phyloP scores from a whole-genome alignment of 2,113 vertebrate species.

The Penelope pileata region DNA sequence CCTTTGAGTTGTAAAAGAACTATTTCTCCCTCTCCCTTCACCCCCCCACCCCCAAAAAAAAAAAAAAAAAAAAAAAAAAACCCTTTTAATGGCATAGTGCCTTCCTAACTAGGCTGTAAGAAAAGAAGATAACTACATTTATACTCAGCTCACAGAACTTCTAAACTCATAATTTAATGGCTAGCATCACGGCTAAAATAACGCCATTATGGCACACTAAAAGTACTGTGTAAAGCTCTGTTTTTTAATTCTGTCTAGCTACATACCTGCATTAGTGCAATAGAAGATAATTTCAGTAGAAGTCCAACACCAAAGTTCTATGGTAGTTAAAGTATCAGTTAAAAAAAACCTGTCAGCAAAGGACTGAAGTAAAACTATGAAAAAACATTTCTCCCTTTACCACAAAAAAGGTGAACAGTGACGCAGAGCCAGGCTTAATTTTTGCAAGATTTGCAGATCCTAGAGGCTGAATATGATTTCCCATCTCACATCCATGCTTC shows the following conservation, averaged over 20 bases:
- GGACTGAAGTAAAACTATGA: neutral
- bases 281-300: neutral
- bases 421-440: neutral
- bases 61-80: too few species aligned
- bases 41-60: too few species aligned
- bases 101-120: neutral
- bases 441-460: neutral
- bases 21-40: neutral
- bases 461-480: neutral
- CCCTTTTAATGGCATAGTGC: neutral
- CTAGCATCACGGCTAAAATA: neutral
- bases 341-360: neutral
- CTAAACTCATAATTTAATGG: neutral
- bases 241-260: neutral
- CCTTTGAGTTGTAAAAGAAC: neutral
- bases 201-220: neutral
- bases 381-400: neutral
- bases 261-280: neutral
- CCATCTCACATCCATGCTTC: neutral
- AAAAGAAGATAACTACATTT: neutral
- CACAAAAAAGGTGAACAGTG: neutral
- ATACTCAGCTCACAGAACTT: neutral
- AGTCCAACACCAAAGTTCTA: neutral
- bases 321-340: neutral
- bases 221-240: neutral